These are phyloP conservation scores for Isichthys henryi DNA, from an alignment of 2,113 vertebrate species.

Conservation along the genomic window DNA sequence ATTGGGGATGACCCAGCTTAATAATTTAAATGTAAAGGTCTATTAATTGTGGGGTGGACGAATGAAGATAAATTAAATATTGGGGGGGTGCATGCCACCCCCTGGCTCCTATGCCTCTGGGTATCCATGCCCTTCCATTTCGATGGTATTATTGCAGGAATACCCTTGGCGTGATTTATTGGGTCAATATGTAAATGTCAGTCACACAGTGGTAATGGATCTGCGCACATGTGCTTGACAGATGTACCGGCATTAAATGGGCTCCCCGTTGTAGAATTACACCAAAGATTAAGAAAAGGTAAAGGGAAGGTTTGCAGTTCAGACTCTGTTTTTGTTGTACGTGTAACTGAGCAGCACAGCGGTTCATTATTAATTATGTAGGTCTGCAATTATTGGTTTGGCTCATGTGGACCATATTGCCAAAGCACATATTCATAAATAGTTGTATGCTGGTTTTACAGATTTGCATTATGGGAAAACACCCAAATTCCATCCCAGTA, in stretches of 20 bases:
- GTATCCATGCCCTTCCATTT: neutral
- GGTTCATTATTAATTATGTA: neutral
- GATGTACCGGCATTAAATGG: conserved; percentile 27
- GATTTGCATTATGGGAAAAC: neutral
- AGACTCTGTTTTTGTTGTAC: neutral
- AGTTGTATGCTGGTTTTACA: neutral
- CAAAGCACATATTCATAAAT: conserved; percentile 12
- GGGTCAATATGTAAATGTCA: conserved; percentile 33
- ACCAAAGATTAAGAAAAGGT: neutral
- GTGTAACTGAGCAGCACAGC: neutral
- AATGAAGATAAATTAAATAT: neutral
- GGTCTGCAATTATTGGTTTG: neutral
- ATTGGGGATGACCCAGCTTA: neutral
- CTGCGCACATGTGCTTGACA: conserved; percentile 30
- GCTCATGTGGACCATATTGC: neutral
- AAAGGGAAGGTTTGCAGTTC: neutral
- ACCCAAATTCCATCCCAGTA: neutral
- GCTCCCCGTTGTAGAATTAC: neutral
- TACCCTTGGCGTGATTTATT: conserved; percentile 33
- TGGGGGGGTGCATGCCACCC: too few species aligned
- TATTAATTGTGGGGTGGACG: neutral
- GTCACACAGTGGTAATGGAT: conserved; percentile 30
- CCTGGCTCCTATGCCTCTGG: neutral
- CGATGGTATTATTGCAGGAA: conserved; percentile 15
- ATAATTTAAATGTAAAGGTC: neutral